Evolutionary conservation across 2,797 vertebrate species (phyloP).

Genomic region (Falco rusticolus): DNA sequence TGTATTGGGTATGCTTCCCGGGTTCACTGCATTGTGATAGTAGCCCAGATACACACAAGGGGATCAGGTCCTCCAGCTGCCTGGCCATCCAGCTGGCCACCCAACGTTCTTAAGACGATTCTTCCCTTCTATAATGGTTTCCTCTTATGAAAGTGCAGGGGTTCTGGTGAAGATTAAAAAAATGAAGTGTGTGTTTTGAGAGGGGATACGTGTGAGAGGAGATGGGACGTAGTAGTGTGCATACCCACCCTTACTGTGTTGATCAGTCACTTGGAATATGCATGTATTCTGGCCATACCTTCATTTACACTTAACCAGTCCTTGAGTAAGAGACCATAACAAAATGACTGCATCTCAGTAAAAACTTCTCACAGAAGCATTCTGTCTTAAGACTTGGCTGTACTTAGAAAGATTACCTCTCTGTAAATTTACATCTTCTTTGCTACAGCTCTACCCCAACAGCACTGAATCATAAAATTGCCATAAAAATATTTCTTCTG

Average conservation of each 20-base stretch:
- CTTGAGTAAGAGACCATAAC: neutral
- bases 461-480: neutral
- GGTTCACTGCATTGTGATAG: neutral
- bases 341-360: neutral
- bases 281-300: neutral
- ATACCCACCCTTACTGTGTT: neutral
- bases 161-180: neutral
- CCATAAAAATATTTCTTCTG: neutral
- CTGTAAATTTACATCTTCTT: neutral
- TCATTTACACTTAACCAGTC: neutral
- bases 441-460: neutral
- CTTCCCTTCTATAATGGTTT: neutral
- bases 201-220: neutral
- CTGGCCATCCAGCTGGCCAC: neutral
- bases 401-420: neutral
- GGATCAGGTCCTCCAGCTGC: fast-evolving
- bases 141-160: neutral
- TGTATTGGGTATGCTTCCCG: neutral
- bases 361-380: neutral
- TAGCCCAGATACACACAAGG: neutral
- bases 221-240: neutral
- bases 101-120: neutral
- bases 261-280: neutral
- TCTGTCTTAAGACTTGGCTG: neutral
- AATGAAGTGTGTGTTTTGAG: neutral